Evolutionary conservation across 2,797 vertebrate species (phyloP), one percentile per base, ranked within the genome.

Genomic region (Anabacerthia variegaticeps): DNA sequence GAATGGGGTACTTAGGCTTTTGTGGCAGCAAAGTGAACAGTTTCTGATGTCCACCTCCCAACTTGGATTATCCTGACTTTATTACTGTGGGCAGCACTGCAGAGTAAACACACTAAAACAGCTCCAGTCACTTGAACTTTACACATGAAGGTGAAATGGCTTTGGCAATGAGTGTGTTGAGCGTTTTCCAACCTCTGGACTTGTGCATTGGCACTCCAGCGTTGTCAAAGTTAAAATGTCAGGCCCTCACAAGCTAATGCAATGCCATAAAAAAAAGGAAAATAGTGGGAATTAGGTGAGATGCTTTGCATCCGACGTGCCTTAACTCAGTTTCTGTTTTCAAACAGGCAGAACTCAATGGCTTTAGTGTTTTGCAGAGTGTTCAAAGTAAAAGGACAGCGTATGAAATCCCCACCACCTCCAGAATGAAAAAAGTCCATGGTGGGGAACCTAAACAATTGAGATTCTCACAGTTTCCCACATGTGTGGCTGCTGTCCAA

Each of bases 401-500:
- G 6, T 66, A 19, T 55, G 66, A 85, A 96, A 83, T 79, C 34
- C 51, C 24, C 61, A 62, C 48, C 63, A 69, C 44, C 46, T 89
- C 69, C 65, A 59, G 52, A 87, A 61, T 46, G 12, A 51, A 71
- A 73, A 18, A 93, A 24, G 10, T 20, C 63, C 22, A 9, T 62
- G 15, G 0, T 69, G 84, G 62, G 30, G 37, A 93, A 76, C 43
- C 12, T 32, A 73, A 94, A 63, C 66, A 86, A 79, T 46, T 77
- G 67, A 79, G 67, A 91, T 96, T 85, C 78, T 91, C 39, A 24
- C 79, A 75, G 73, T 44, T 94, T 48, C 44, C 51, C 77, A 76
- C 56, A 55, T 91, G 54, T 89, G 44, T 93, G 91, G 91, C 85
- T 74, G 56, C 69, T 59, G 32, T 87, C 88, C 94, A 95, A 32